Conservation (phyloP, 2,888 invertebrate genomes). For the Galeruca laticollis region DNA sequence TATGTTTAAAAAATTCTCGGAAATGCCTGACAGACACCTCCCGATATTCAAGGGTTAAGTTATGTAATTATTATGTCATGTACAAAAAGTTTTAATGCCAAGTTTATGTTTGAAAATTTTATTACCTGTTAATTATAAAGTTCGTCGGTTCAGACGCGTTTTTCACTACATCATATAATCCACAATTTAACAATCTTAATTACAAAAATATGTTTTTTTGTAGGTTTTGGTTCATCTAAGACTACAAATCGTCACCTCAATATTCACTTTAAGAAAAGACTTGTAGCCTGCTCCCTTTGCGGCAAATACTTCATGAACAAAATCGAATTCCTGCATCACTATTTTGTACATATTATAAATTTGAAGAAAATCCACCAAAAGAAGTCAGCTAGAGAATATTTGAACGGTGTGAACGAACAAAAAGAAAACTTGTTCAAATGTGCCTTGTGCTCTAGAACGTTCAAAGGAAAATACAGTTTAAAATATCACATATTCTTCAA, state of each 20-base stretch:
- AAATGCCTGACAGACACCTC: too few species aligned
- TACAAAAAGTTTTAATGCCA: too few species aligned
- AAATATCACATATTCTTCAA: slow-evolving; percentile 5
- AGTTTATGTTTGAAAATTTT: too few species aligned
- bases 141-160: too few species aligned
- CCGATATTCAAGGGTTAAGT: too few species aligned
- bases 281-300: slow-evolving; percentile 5
- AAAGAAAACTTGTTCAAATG: background rate
- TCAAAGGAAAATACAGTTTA: slow-evolving; percentile 4
- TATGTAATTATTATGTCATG: too few species aligned
- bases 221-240: slow-evolving; percentile 7
- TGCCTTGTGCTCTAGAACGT: background rate
- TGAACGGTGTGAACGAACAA: background rate
- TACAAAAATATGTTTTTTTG: background rate
- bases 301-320: background rate
- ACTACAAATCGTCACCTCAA: slow-evolving; percentile 1
- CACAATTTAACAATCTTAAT: too few species aligned
- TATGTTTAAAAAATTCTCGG: too few species aligned
- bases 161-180: too few species aligned
- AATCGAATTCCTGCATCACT: slow-evolving; percentile 15
- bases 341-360: slow-evolving; percentile 5
- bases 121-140: too few species aligned
- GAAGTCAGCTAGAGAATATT: background rate
- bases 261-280: slow-evolving; percentile 4
- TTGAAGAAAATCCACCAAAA: background rate